A percentile compares a stretch with the other conserved stretches of the same genome.
These are phyloP conservation scores for Aphyosemion australe DNA, from an alignment of 2,113 vertebrate species.

Conservation along the genomic window DNA sequence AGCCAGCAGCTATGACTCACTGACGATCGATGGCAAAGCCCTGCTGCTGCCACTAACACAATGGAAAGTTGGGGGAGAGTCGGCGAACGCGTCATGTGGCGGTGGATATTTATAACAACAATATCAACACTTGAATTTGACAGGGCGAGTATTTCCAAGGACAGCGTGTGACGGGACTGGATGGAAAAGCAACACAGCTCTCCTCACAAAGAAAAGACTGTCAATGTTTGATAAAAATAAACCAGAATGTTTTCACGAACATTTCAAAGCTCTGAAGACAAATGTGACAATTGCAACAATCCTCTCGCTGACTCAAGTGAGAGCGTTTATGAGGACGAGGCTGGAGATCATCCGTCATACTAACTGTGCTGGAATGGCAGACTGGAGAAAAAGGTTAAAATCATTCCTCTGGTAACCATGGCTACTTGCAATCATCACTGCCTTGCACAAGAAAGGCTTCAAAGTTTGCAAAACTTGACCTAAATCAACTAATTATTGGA, in stretches of 20 bases:
- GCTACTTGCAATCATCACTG: no score
- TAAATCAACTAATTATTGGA: no score
- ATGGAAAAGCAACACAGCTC: neutral
- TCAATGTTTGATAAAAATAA: neutral
- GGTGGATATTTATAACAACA: conserved; percentile 29
- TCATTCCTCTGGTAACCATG: no score
- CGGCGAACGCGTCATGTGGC: neutral
- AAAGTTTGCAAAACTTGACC: no score
- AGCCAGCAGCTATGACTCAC: conserved; percentile 48
- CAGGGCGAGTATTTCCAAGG: conserved; percentile 9
- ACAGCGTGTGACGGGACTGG: conserved; percentile 20
- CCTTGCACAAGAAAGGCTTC: no score
- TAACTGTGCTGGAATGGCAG: no score
- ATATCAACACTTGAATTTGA: conserved; percentile 1
- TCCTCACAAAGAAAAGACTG: neutral
- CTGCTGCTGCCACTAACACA: conserved; percentile 37
- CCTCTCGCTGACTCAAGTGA: no score
- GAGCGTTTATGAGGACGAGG: no score
- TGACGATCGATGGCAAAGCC: conserved; percentile 53
- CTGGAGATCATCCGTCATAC: no score
- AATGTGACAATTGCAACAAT: no score
- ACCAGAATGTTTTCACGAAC: neutral
- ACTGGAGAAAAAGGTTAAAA: no score
- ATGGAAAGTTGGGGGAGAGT: conserved; percentile 55
- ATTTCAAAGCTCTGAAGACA: neutral